Evolutionary conservation across 2,888 invertebrate species (phyloP).

Genomic region (Gerris lacustris): DNA sequence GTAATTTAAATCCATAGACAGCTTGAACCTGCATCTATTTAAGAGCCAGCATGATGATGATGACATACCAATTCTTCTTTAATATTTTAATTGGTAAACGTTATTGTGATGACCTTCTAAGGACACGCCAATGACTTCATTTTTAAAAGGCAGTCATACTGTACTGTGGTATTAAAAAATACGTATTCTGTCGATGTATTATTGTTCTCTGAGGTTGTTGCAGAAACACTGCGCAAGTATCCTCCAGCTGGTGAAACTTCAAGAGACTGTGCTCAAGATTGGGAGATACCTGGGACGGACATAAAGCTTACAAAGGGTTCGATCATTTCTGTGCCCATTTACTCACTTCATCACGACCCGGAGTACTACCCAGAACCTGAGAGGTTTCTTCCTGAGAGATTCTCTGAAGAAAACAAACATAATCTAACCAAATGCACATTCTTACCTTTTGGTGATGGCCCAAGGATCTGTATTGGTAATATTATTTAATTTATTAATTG

Average conservation of each 20-base stretch:
- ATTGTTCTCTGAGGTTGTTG: slow-evolving; percentile 23
- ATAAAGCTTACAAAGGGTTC: slow-evolving; percentile 42
- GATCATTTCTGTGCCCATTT: slow-evolving; percentile 43
- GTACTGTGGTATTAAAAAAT: no score
- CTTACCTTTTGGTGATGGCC: slow-evolving; percentile 16
- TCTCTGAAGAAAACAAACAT: slow-evolving; percentile 39
- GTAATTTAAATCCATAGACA: no score
- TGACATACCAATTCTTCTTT: no score
- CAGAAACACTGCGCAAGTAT: slow-evolving; percentile 48
- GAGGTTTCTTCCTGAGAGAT: slow-evolving; percentile 46
- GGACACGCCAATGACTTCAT: no score
- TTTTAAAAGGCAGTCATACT: no score
- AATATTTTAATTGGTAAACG: no score
- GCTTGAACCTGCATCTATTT: no score
- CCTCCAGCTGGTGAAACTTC: slow-evolving; percentile 44
- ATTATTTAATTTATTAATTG: not conserved
- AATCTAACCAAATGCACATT: slow-evolving; percentile 11
- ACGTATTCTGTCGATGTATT: no score
- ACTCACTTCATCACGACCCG: slow-evolving; percentile 46
- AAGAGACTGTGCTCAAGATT: slow-evolving; percentile 42
- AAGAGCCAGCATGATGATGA: no score
- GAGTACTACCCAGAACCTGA: slow-evolving; percentile 46
- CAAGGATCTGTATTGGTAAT: slow-evolving; percentile 16
- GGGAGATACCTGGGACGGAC: slow-evolving; percentile 41
- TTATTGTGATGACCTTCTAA: no score